These are phyloP conservation scores for Typhlichthys subterraneus DNA, from an alignment of 2,797 vertebrate genomes.

Conservation along the genomic window DNA sequence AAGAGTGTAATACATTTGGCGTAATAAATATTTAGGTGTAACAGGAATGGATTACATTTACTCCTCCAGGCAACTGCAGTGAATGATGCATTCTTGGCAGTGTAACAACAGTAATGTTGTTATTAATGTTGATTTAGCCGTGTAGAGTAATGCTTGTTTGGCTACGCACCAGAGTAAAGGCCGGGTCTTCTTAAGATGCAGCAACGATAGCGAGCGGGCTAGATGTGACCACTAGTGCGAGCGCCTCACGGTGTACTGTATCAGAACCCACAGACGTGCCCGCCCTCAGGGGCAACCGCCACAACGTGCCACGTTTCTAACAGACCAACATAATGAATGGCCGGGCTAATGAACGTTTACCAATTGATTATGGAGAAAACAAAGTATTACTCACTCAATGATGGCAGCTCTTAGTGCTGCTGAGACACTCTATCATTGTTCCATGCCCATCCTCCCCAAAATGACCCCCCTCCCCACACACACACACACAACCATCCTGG, in stretches of 20 bases:
- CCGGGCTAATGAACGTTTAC: constrained; percentile 74
- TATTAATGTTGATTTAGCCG: constrained; percentile 8
- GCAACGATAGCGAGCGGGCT: constrained; percentile 46
- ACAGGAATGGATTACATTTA: constrained; percentile 45
- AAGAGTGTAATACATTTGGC: background rate
- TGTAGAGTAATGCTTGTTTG: constrained; percentile 17
- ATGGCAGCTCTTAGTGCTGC: constrained; percentile 63
- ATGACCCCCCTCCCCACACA: background rate
- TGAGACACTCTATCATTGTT: constrained; percentile 75
- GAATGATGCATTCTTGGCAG: constrained; percentile 42
- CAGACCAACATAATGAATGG: constrained; percentile 73
- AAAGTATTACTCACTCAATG: constrained; percentile 76
- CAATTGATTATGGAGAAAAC: constrained; percentile 83
- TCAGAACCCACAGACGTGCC: constrained; percentile 55
- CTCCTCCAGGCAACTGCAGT: constrained; percentile 30
- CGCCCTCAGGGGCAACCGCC: constrained; percentile 53
- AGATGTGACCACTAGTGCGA: too few relatives aligned
- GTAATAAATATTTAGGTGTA: constrained; percentile 48
- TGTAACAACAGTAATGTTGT: constrained; percentile 6
- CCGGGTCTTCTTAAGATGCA: constrained; percentile 57
- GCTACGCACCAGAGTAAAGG: constrained; percentile 53
- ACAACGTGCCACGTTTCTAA: constrained; percentile 61
- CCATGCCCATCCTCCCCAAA: constrained; percentile 36
- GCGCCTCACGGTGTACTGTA: constrained; percentile 29
- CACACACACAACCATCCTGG: constrained; percentile 3